Conservation (phyloP, 2,113 vertebrate genomes). For the Paramormyrops kingsleyae region DNA sequence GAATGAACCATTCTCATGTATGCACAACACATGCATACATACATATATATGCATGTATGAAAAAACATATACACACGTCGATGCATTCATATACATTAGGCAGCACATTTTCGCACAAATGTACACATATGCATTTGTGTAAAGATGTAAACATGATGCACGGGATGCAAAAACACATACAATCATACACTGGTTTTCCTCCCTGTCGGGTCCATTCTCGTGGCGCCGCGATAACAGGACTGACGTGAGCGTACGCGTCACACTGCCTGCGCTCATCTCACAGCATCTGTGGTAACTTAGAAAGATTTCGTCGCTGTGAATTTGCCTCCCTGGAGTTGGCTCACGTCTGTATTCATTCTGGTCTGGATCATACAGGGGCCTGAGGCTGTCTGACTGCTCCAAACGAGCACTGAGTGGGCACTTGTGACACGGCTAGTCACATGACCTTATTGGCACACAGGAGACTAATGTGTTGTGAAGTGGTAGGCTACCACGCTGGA, state of each 20-base stretch:
- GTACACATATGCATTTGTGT: neutral
- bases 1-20: neutral
- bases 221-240: neutral
- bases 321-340: constrained; percentile 3
- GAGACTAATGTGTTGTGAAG: constrained; percentile 16
- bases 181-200: neutral
- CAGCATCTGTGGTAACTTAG: neutral
- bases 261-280: neutral
- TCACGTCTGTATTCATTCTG: neutral
- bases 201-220: neutral
- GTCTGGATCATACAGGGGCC: constrained; percentile 8
- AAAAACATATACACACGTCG: neutral
- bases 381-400: constrained; percentile 7
- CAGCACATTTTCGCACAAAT: neutral
- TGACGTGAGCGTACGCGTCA: neutral
- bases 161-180: neutral
- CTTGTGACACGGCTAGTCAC: constrained; percentile 21
- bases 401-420: constrained; percentile 9
- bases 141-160: neutral
- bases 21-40: neutral
- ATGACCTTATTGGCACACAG: neutral
- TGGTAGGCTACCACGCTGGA: neutral
- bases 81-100: neutral
- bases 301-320: neutral
- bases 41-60: neutral